phyloP scores from a whole-genome alignment of 2,113 vertebrate genomes.

The Gymnogyps californianus region DNA sequence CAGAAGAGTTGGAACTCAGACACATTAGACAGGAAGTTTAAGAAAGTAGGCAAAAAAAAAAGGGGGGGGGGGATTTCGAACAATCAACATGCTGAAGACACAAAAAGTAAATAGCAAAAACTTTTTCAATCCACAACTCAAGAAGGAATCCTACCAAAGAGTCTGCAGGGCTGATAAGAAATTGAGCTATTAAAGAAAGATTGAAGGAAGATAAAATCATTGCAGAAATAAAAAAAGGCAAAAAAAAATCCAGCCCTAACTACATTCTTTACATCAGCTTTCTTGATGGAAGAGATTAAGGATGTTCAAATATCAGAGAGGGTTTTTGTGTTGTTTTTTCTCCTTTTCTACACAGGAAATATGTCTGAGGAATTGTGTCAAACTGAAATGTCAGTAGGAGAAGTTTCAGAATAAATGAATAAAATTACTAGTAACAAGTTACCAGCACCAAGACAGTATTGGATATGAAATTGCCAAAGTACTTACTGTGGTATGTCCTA shows the following conservation, averaged over 20 bases:
- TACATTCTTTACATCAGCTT: neutral
- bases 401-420: conserved; percentile 58
- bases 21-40: neutral
- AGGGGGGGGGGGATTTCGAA: neutral
- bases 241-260: neutral
- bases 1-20: neutral
- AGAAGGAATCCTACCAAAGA: neutral
- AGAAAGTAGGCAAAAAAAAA: neutral
- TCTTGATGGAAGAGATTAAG: conserved; percentile 16
- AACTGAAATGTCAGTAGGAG: conserved; percentile 28
- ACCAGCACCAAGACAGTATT: neutral
- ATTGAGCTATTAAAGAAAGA: conserved; percentile 19
- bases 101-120: neutral
- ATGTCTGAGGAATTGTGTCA: conserved; percentile 24
- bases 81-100: neutral
- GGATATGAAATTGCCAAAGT: conserved; percentile 16
- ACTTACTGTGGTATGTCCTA: neutral
- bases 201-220: neutral
- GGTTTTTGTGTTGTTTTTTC: neutral
- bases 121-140: neutral
- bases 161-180: conserved; percentile 3
- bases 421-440: conserved; percentile 47
- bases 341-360: neutral
- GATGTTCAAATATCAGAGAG: neutral
- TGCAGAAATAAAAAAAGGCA: neutral